Base-by-base conservation (phyloP, 2,888 invertebrate genomes). In the Sminthurinus aureus region DNA sequence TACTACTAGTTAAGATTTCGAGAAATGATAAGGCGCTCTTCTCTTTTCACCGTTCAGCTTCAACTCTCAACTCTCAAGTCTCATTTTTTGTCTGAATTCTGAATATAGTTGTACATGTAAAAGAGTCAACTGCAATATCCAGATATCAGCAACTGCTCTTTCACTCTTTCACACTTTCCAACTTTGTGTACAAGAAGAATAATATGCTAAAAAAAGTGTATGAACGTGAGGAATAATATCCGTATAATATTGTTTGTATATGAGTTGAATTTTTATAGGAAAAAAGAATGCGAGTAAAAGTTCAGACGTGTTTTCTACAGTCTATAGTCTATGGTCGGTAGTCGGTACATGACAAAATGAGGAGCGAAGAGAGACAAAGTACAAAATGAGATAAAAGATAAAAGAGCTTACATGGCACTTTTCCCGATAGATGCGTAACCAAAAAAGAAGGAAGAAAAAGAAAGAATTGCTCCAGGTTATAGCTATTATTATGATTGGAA, bases 21-120 rank as follows among this genome's bases (percentile, higher is more conserved):
- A 74, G 74, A 74, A 74, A 74, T 74, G 26, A 74, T 74, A 74
- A n/a, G n/a, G n/a, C 26, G 74, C 26, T 74, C 50, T 24, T 24
- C 74, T 74, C 3, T 38, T 18, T 74, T 18, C 24, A 18, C 24
- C 24, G 73, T 73, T 73, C 20, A 13, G 9, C 20, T 24, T 24
- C 24, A 22, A 52, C 52, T 52, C 13, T 13, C n/a, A n/a, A n/a
- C n/a, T n/a, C n/a, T n/a, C n/a, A n/a, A n/a, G 38, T 38, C 38
- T 38, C 38, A 38, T 38, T 38, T 6, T 38, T 38, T 38, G 38
- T 38, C 38, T 4, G 38, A 38, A 38, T 38, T 4, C 38, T 6
- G n/a, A n/a, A n/a, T 38, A 38, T 38, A 38, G 38, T 4, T 4
- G 38, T 4, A 38, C 38, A 38, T n/a, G n/a, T n/a, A 38, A 38